Evolutionary conservation across 30 jellyfish, hydroid and myxozoan genomes (phyloP), one percentile per base, ranked within the genome.

Genomic region (Rhopilema esculentum): DNA sequence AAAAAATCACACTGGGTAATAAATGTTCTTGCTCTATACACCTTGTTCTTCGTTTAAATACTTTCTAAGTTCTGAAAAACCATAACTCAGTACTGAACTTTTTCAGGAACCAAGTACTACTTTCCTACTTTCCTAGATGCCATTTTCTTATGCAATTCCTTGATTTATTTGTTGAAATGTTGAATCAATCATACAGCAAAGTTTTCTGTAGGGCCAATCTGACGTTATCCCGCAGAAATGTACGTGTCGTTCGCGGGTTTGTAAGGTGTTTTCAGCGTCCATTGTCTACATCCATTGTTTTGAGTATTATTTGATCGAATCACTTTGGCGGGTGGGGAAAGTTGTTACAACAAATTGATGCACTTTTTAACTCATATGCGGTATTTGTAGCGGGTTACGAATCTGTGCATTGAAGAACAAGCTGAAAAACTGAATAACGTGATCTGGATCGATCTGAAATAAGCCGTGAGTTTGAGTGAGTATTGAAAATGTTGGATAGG

Each of bases 221-320:
- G n/a, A n/a, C n/a, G n/a, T n/a, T 23, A 23, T 66, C 51, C 33
- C 49, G 77, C 77, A 21, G 30, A 32, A 18, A 21, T 78, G 73
- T 40, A 21, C 63, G 75, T 25, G 29, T 25, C 62, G 76, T 82
- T 16, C 51, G 90, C 90, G 82, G 49, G 16, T 40, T 32, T 33
- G 4, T 27, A 23, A 80, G 80, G 71, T 80, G 90, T 80, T 80
- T 40, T 80, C 90, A 65, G 90, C 90, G 90, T 80, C 90, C 25
- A 66, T 80, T 80, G 90, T 80, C 82, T 73, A 21, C 8, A 9
- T n/a, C 66, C 26, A 80, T 80, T 80, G 82, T 80, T 68, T 63
- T 40, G 57, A 2, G 6, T 12, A 40, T 40, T 40, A 40, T 40
- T 40, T 40, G 57, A 40, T 40, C 12, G 57, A 40, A 40, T 40